Conservation (phyloP, 2,113 vertebrate genomes). For the Eolophus roseicapilla region DNA sequence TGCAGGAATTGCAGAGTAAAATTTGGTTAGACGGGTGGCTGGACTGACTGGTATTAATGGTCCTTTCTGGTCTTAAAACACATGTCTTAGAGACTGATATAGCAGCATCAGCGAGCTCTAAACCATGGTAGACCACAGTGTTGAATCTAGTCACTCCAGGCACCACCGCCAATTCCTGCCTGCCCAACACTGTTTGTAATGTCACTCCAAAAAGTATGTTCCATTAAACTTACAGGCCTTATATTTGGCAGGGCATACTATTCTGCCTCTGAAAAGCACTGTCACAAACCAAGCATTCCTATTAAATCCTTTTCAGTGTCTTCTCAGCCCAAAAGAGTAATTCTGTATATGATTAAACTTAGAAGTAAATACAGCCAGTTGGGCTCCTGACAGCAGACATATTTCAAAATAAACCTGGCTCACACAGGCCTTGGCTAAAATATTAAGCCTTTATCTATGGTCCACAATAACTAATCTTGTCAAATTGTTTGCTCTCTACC, state of each 20-base stretch:
- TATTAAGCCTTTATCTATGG: conserved; percentile 64
- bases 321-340: conserved; percentile 53
- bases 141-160: conserved; percentile 8
- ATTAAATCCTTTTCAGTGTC: conserved; percentile 35
- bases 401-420: conserved; percentile 68
- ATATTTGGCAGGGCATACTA: conserved; percentile 35
- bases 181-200: neutral
- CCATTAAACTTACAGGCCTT: conserved; percentile 16
- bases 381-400: conserved; percentile 57
- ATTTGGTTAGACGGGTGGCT: neutral
- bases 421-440: conserved; percentile 62
- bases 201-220: conserved; percentile 39
- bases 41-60: neutral
- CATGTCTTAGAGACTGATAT: neutral
- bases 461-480: conserved; percentile 60
- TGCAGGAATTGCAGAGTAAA: neutral
- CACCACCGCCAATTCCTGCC: neutral
- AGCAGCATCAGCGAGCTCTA: neutral
- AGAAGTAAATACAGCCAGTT: conserved; percentile 61
- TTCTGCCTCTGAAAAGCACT: conserved; percentile 37
- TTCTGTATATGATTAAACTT: conserved; percentile 62
- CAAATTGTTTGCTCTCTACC: conserved; percentile 55
- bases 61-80: conserved; percentile 29
- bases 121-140: neutral
- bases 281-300: conserved; percentile 56